Evolutionary conservation across 2,113 vertebrate genomes (phyloP).

Genomic region (Oncorhynchus nerka): DNA sequence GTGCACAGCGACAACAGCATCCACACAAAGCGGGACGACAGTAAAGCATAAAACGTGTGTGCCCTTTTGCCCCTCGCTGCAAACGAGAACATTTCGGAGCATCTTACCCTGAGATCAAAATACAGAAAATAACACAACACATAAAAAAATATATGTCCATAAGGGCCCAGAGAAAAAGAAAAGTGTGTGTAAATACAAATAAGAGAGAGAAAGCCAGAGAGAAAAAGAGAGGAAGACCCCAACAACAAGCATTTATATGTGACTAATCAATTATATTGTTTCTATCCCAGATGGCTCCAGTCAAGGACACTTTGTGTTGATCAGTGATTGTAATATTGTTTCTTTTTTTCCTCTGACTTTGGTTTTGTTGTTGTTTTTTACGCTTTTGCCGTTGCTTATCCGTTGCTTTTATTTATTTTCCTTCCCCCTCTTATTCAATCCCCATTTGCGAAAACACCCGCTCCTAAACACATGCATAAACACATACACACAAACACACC

Average conservation of each 20-base stretch:
- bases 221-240: slow-evolving; percentile 20
- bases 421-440: neutral
- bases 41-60: slow-evolving; percentile 84
- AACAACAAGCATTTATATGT: slow-evolving; percentile 39
- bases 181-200: slow-evolving; percentile 73
- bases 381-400: slow-evolving; percentile 21
- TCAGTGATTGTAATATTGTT: slow-evolving; percentile 61
- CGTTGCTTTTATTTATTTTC: slow-evolving; percentile 2
- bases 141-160: slow-evolving; percentile 63
- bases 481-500: neutral
- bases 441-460: neutral
- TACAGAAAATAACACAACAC: slow-evolving; percentile 55
- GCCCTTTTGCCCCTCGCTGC: slow-evolving; percentile 34
- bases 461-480: neutral
- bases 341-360: slow-evolving; percentile 18
- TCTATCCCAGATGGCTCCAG: slow-evolving; percentile 62
- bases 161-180: slow-evolving; percentile 50
- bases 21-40: slow-evolving; percentile 89
- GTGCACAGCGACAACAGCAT: slow-evolving; percentile 90
- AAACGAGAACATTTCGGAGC: slow-evolving; percentile 70
- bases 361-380: slow-evolving; percentile 23
- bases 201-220: neutral
- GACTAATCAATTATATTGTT: slow-evolving; percentile 25
- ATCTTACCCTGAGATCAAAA: slow-evolving; percentile 85
- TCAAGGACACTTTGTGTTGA: slow-evolving; percentile 57